Conservation (phyloP, 2,797 vertebrate genomes). For the Phalanger gymnotis region DNA sequence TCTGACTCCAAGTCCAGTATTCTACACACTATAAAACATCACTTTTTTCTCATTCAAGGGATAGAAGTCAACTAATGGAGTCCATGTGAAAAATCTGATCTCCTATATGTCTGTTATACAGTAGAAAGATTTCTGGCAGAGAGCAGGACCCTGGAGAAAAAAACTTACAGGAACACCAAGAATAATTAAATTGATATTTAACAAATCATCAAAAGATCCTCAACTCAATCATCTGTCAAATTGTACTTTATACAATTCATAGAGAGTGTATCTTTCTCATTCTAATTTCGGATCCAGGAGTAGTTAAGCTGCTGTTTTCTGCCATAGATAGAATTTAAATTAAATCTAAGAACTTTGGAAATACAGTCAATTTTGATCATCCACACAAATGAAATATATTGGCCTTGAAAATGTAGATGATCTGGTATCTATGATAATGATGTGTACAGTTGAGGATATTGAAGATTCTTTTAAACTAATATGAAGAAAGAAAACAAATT, state of each 20-base stretch:
- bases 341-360: neutral
- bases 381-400: neutral
- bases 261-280: neutral
- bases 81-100: neutral
- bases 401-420: neutral
- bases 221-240: neutral
- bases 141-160: slow-evolving; percentile 7
- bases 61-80: neutral
- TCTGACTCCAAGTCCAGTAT: neutral
- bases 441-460: neutral
- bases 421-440: neutral
- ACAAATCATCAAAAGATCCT: neutral
- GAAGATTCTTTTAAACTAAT: neutral
- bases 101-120: neutral
- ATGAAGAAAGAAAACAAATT: neutral
- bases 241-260: neutral
- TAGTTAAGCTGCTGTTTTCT: neutral
- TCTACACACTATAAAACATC: no score
- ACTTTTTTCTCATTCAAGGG: neutral
- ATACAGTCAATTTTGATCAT: neutral
- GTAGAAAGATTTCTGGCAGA: neutral
- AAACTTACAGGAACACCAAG: neutral
- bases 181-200: slow-evolving; percentile 2
- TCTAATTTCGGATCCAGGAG: neutral
- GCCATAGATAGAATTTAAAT: neutral